Base-by-base conservation (phyloP, 1,140 invertebrate species). In the Drosophila navojoa region DNA sequence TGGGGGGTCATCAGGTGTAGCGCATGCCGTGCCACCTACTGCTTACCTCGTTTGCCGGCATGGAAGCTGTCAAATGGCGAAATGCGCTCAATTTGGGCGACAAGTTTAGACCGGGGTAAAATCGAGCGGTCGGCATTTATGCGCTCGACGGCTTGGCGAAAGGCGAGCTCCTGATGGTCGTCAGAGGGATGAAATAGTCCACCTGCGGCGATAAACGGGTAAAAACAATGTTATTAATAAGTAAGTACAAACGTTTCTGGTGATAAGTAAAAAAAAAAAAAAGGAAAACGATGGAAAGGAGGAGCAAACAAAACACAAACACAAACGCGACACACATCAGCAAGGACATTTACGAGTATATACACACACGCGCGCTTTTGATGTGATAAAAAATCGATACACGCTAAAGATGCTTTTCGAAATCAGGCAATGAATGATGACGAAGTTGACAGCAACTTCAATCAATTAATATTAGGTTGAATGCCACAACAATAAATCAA, bases 21-120 rank as follows among this genome's bases (percentile, higher is more conserved):
- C 3, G 25, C 10, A 42, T 9, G 32, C 42, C 15, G 29, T 5
- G 7, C 4, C 5, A 2, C 32, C 19, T 35, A 6, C 5, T 49
- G 32, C 86, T 94, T 92, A 98, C 97, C 97, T 95, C 96, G 93
- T 93, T 97, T 98, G 0, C 97, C 97, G 42, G 97, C 97, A 90
- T 97, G 96, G 91, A 98, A 98, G 91, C 97, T 98, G 92, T 98
- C 97, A 85, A 97, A 96, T 2, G 96, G 95, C 50, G 96, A 96
- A 81, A 98, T 96, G 76, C 95, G 95, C 92, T 98, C 97, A 60
- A 98, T 96, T 93, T 97, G 96, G 6, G 96, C 96, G 44, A 95
- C 95, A 42, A 98, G 93, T 75, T 96, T 95, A 10, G 97, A 97
- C 74, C 96, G 93, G 9, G 97, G 96, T 72, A 98, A 93, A 50